Conservation (phyloP, 1,140 invertebrate species). For the Plutomurus gul region DNA sequence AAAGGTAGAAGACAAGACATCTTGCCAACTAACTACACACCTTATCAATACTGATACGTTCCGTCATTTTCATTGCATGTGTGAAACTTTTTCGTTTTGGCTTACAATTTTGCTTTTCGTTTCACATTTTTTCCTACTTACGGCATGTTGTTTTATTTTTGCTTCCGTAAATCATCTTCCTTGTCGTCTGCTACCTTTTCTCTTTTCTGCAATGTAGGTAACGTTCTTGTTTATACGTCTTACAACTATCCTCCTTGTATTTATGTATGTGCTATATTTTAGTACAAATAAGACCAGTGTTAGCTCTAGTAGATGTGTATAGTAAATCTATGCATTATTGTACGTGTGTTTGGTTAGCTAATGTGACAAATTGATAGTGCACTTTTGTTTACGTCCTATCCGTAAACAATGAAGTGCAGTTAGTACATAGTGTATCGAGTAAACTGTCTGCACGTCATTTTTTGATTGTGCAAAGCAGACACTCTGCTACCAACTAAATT, state of each 20-base stretch:
- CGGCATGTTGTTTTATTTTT: neutral
- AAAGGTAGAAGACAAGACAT: neutral
- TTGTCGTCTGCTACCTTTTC: too few species aligned
- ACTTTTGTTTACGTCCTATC: neutral
- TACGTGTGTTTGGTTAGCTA: slow-evolving; percentile 11
- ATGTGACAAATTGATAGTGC: slow-evolving; percentile 21
- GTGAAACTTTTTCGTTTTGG: neutral
- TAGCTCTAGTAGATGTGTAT: too few species aligned
- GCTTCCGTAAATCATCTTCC: neutral
- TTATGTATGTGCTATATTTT: too few species aligned
- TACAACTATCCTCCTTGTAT: too few species aligned
- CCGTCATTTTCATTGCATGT: slow-evolving; percentile 11
- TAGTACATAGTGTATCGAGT: too few species aligned
- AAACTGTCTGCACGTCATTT: neutral
- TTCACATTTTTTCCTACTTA: slow-evolving; percentile 13
- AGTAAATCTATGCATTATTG: too few species aligned
- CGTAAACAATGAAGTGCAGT: neutral
- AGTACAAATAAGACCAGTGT: too few species aligned
- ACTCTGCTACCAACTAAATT: neutral
- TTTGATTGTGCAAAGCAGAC: neutral
- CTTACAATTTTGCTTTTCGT: slow-evolving; percentile 3
- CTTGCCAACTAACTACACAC: neutral
- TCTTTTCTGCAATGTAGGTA: too few species aligned
- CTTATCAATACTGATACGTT: neutral
- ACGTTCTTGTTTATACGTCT: too few species aligned